A percentile compares a stretch with the other conserved stretches of the same genome.
Evolutionary conservation across 2,888 invertebrate species (phyloP).

Genomic region (Parnassius smintheus): DNA sequence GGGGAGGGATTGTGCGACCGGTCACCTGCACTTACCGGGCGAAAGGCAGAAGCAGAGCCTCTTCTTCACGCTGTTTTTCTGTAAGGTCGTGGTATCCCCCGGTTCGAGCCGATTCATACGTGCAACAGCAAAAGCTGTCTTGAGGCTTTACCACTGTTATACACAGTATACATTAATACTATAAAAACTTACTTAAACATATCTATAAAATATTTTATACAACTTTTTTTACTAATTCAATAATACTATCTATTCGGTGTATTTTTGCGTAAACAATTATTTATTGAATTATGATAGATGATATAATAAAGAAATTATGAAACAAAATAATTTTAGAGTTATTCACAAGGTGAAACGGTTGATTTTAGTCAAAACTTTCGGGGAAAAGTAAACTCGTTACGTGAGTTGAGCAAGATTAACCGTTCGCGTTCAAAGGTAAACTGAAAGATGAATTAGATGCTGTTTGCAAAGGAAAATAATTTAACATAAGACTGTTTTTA

Average conservation of each 20-base stretch:
- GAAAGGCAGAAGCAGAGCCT: too few species aligned
- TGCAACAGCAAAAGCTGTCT: too few species aligned
- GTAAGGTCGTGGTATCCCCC: too few species aligned
- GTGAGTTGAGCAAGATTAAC: constrained; percentile 21
- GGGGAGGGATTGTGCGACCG: too few species aligned
- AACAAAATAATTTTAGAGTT: background rate
- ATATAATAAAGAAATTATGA: background rate
- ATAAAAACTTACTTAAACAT: background rate
- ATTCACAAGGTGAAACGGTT: background rate
- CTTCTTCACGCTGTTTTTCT: too few species aligned
- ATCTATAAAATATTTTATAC: background rate
- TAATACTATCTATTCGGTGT: background rate
- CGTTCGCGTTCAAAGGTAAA: constrained; percentile 17
- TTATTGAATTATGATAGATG: too few species aligned
- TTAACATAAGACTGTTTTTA: background rate
- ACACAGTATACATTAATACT: too few species aligned
- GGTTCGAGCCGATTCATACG: too few species aligned
- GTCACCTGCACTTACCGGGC: too few species aligned
- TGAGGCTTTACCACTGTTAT: too few species aligned
- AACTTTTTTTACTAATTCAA: background rate
- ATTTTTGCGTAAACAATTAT: background rate
- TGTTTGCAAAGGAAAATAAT: constrained; percentile 18
- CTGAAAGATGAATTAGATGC: constrained; percentile 17
- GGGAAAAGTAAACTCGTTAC: constrained; percentile 12
- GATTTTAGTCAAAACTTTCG: background rate